Evolutionary conservation across 2,113 vertebrate species (phyloP).

Genomic region (Boleophthalmus pectinirostris): DNA sequence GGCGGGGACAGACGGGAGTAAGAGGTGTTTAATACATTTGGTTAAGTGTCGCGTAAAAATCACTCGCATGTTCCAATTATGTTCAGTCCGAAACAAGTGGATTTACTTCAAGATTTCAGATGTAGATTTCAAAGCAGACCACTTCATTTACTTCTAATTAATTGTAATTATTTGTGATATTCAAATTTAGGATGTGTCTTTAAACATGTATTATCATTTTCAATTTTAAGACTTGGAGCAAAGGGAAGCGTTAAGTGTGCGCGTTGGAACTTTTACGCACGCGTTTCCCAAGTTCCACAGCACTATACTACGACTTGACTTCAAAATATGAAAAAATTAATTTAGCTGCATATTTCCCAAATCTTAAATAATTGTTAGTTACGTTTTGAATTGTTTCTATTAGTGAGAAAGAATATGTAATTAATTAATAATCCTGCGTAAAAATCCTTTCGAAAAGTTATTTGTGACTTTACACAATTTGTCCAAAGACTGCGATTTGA

Average conservation of each 20-base stretch:
- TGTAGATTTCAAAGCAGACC: neutral
- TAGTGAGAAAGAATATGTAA: neutral
- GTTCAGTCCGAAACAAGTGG: neutral
- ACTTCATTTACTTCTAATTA: neutral
- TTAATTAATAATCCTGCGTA: neutral
- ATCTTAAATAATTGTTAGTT: neutral
- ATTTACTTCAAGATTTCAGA: neutral
- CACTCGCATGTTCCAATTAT: neutral
- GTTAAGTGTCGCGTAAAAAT: conserved; percentile 46
- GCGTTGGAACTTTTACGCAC: neutral
- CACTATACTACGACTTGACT: neutral
- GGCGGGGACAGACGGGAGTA: conserved; percentile 28
- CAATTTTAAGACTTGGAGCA: neutral
- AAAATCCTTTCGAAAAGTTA: neutral
- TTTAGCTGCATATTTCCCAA: neutral
- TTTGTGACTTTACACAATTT: neutral
- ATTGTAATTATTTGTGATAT: neutral
- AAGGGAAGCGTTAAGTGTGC: neutral
- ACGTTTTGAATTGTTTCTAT: neutral
- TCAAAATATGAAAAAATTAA: neutral
- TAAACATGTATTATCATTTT: neutral
- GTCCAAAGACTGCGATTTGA: neutral
- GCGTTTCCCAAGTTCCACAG: neutral
- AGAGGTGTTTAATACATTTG: conserved; percentile 56
- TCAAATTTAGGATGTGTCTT: neutral